Base-by-base conservation (phyloP, 1,140 invertebrate genomes). In the Aphaenogaster rudis region DNA sequence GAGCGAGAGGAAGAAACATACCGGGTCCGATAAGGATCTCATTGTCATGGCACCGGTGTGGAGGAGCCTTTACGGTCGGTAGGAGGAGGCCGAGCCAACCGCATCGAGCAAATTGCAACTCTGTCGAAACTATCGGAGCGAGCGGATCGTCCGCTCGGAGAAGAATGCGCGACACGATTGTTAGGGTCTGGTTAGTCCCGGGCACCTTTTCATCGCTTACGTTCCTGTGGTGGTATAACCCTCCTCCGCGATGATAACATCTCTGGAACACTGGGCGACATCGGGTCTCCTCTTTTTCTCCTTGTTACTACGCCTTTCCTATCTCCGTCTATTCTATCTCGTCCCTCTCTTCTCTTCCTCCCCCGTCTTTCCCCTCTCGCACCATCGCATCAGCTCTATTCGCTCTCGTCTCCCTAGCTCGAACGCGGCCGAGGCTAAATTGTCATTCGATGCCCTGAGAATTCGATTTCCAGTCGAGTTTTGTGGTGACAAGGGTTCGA, bases 381-480 rank as follows among this genome's bases (percentile, higher is more conserved):
- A 15, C 28, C 50, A 8, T 78, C 54, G 71, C 54, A 21, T 63
- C 42, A 15, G 59, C 72, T 71, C 61, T 54, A 59, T 54, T 50
- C 54, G 63, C 63, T 71, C 54, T 28, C 63, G 11, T 79, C n/a
- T 61, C 66, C 17, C 81, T 54, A 50, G 66, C 61, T 67, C 50
- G 0, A 97, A 97, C 1, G 42, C 79, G 59, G 64, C 79, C 79
- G 87, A 33, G 54, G 91, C 90, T 91, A 94, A 95, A 95, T 95
- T 94, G 94, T 95, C 94, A 95, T 95, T 93, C 93, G 94, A 95
- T 95, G 95, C 94, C 93, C 92, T 94, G 94, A 94, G 94, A 95
- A 95, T 95, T 94, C 94, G 94, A 95, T 94, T 95, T 94, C 93
- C 92, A 89, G 86, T 63, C 57, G 90, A 90, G 88, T 90, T 91